Conservation (phyloP, 2,797 vertebrate genomes). For the Rhynchotus rufescens region DNA sequence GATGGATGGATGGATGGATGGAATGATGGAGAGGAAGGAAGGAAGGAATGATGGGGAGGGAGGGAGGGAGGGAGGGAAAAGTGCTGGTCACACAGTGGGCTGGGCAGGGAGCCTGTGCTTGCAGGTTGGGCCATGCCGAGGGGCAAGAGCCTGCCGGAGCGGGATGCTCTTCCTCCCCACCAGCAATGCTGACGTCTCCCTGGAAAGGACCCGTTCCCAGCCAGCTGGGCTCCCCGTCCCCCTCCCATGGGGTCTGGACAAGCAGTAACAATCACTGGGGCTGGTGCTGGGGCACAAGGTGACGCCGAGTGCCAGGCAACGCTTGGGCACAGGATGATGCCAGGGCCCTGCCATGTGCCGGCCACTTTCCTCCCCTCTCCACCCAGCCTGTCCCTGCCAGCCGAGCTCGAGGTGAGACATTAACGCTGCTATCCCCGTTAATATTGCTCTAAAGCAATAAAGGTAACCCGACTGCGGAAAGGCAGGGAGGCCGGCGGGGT, state of each 20-base stretch:
- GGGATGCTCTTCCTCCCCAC: no score
- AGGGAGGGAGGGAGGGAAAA: no score
- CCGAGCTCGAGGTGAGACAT: slow-evolving; percentile 31
- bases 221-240: no score
- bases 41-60: no score
- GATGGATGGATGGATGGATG: no score
- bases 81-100: no score
- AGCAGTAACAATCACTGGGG: accelerated
- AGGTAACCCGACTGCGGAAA: slow-evolving; percentile 56
- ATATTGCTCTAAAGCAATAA: slow-evolving; percentile 62
- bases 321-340: no score
- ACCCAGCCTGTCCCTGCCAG: slow-evolving; percentile 23
- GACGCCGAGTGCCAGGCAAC: no score
- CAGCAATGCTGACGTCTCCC: not conserved
- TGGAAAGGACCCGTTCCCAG: not conserved
- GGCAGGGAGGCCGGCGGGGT: slow-evolving; percentile 43
- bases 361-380: not conserved
- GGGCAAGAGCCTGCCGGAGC: not conserved
- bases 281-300: not conserved
- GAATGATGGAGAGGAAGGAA: no score
- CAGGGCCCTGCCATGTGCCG: accelerated
- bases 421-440: slow-evolving; percentile 65
- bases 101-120: not conserved
- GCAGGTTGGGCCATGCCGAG: not conserved
- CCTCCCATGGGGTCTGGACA: not conserved